Conservation (phyloP, 2,113 vertebrate genomes). For the Macrotis lagotis region DNA sequence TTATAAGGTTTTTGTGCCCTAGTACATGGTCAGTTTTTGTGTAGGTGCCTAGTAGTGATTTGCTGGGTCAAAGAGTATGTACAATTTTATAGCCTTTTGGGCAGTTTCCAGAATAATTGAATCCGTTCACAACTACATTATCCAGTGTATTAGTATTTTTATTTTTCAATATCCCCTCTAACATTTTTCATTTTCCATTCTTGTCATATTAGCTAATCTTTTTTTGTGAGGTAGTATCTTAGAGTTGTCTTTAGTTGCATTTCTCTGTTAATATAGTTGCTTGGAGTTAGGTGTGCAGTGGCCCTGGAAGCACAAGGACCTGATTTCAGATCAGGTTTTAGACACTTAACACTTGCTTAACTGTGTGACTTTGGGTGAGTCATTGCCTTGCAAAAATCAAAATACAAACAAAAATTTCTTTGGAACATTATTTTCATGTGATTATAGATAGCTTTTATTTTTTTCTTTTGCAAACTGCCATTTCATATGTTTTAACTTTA, state of each 20-base stretch:
- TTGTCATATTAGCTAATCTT: neutral
- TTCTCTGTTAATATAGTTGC: no score
- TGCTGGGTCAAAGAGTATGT: neutral
- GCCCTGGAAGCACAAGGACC: no score
- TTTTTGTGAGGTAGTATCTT: neutral
- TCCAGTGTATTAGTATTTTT: neutral
- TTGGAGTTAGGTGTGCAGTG: no score
- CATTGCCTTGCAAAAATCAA: no score
- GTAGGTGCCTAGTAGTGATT: neutral
- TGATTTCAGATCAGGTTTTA: no score
- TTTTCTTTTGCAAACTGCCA: neutral
- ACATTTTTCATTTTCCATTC: neutral
- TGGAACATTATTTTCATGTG: neutral
- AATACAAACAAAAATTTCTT: no score
- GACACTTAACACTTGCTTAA: no score
- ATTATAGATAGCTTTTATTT: neutral
- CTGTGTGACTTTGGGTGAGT: no score
- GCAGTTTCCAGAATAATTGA: neutral
- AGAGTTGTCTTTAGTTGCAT: neutral
- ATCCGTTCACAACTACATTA: neutral
- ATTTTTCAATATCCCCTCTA: neutral
- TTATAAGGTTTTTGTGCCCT: no score
- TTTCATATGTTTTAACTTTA: neutral
- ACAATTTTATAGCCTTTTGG: neutral
- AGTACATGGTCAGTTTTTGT: no score